Base-by-base conservation (phyloP, 2,888 invertebrate genomes). In the Aspidiotus rigidus region DNA sequence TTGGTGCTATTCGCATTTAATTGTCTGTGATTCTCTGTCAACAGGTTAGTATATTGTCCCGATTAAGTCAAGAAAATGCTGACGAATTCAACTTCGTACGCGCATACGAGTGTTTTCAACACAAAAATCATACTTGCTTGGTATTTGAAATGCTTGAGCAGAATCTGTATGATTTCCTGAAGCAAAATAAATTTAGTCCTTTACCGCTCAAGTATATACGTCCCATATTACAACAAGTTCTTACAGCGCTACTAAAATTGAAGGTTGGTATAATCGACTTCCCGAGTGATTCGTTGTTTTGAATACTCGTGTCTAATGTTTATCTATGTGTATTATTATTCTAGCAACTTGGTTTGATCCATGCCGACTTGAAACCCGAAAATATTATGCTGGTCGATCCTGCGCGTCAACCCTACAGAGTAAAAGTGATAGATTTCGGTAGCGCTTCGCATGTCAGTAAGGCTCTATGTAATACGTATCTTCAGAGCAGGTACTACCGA, bases 301-400 rank as follows among this genome's bases (percentile, higher is more conserved):
- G 11, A 49, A n/a, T n/a, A 49, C 49, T n/a, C 49, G 49, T 49
- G 49, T 6, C 49, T n/a, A 13, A 13, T 13, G 11, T 49, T n/a
- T 49, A 49, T 13, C n/a, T 3, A 49, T 54, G 17, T 28, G 13
- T 71, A 71, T 75, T 73, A 71, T 70, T 72, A 70, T 73, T 80
- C 81, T 83, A 95, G 89, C 95, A 97, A 88, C 85, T 99, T 77
- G 98, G 98, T 74, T 84, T 99, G 77, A 99, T 99, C 78, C 99
- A 99, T 82, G 99, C 99, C 73, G 99, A 99, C 81, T 82, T 99
- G 77, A 99, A 99, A 81, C 99, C 99, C 16, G 99, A 99, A 82
- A 99, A 99, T 81, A 99, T 99, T 78, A 99, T 99, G 99, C 81
- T 99, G 80, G 98, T 99, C 74, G 98, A 99, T 81, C 99, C 98